Evolutionary conservation across 2,888 invertebrate genomes (phyloP), one percentile per base, ranked within the genome.

Genomic region (Campoletis raptor): DNA sequence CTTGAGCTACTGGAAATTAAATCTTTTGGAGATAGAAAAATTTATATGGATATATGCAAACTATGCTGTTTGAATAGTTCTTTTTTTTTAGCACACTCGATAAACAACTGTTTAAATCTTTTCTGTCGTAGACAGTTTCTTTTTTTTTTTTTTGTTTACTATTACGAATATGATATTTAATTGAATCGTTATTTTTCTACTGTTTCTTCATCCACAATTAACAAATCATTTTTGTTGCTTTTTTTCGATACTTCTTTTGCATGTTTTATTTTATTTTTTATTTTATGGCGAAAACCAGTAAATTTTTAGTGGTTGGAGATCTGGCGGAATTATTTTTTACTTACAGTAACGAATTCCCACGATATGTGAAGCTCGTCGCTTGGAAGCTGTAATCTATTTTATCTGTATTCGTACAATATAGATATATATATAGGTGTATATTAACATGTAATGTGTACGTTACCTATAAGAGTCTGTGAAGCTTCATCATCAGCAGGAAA

Each of bases 401-500:
- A 54, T 81, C 61, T 72, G 72, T 42, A 72, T 64, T 15, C 45
- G 7, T 36, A 30, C 24, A 24, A 21, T 48, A 64, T 24, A 42
- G 36, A 40, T 61, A 30, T 57, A 24, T 42, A 9, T 37, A 15
- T 7, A 64, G 64, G 48, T 37, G 48, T 45, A 36, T 78, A 52
- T 52, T 8, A 36, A 52, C n/a, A 81, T 21, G 5, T 21, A 73
- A 54, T 76, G 48, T 66, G 48, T 66, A 72, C 42, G 57, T 81
- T 67, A 79, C 76, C 67, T 81, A 77, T 66, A 77, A 36, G 37
- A 52, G 79, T 74, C 69, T 79, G 81, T 57, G 54, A 80, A 85
- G 84, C 78, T 61, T 82, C 79, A 82, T 70, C 82, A 54, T 61
- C 77, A 73, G 66, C 82, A 79, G 87, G 81, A 83, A 89, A 85